phyloP scores from a whole-genome alignment of 2,797 vertebrate genomes.

The Chiroxiphia lanceolata region DNA sequence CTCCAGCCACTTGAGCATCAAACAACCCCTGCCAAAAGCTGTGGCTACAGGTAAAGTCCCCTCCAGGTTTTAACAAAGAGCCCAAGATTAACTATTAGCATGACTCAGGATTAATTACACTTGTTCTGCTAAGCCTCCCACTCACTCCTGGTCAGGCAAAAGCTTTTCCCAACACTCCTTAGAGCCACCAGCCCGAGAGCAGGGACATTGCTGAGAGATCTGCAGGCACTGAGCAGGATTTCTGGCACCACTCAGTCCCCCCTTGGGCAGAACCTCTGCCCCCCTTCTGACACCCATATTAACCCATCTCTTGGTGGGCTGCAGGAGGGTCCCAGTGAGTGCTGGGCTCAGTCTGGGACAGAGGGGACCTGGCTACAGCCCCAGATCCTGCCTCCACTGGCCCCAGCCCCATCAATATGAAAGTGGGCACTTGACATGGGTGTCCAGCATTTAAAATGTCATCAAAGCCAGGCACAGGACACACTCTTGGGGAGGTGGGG shows the following conservation, averaged over 20 bases:
- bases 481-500: fast-evolving
- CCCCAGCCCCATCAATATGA: background rate
- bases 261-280: background rate
- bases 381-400: fast-evolving
- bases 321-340: background rate
- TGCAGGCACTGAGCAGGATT: fast-evolving
- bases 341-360: background rate
- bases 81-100: background rate
- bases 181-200: background rate
- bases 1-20: background rate
- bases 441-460: background rate
- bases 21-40: background rate
- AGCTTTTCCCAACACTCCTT: background rate
- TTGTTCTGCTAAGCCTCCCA: background rate
- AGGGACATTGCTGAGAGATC: background rate
- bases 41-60: background rate
- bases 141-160: fast-evolving
- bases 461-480: background rate
- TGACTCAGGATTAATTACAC: background rate
- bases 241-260: fast-evolving
- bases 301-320: background rate
- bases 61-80: background rate
- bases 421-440: fast-evolving
- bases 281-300: fast-evolving
- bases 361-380: background rate